Percentiles rank a stretch among this genome's conserved stretches.
These are phyloP conservation scores for Eufriesea mexicana DNA, from an alignment of 1,140 invertebrate genomes.

Conservation along the genomic window DNA sequence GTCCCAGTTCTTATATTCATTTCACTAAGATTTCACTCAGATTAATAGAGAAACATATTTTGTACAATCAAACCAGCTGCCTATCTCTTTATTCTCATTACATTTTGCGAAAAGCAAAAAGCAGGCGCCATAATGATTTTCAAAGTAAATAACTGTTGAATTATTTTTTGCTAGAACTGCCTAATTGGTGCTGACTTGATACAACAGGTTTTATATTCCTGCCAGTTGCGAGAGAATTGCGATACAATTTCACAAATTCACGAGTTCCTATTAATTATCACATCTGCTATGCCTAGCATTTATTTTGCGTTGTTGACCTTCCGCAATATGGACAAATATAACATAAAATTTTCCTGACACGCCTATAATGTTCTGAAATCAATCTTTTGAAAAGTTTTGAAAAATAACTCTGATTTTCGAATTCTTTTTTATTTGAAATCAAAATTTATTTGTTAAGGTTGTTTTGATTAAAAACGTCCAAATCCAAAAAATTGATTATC, in stretches of 20 bases:
- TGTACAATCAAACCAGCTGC: neutral
- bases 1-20: neutral
- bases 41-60: neutral
- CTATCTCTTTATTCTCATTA: neutral
- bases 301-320: neutral
- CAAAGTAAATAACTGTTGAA: neutral
- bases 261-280: neutral
- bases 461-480: neutral
- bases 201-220: conserved; percentile 2
- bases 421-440: neutral
- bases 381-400: neutral
- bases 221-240: neutral
- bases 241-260: too few relatives aligned
- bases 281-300: neutral
- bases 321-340: neutral
- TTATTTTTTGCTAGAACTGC: conserved; percentile 13
- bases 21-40: neutral
- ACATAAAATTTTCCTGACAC: neutral
- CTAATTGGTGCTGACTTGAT: neutral
- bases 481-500: neutral
- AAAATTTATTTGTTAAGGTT: neutral
- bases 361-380: neutral
- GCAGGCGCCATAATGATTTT: neutral
- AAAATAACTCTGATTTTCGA: neutral
- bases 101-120: neutral